phyloP scores from a whole-genome alignment of 2,797 vertebrate genomes.

The Pseudopleuronectes americanus region DNA sequence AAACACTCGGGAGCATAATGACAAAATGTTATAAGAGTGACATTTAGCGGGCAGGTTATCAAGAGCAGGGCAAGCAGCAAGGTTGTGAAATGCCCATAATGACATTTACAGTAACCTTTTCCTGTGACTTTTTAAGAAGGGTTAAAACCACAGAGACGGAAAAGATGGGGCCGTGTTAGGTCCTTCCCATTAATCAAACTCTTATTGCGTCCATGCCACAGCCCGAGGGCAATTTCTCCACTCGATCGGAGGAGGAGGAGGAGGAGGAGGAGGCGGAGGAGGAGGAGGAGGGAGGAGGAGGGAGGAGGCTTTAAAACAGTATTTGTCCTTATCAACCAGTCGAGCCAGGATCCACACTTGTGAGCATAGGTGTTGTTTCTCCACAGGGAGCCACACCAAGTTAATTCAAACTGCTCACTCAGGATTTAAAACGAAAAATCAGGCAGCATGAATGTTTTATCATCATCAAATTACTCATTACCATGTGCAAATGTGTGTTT shows the following conservation, averaged over 20 bases:
- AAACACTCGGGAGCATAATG: slow-evolving; percentile 42
- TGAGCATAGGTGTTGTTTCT: not conserved
- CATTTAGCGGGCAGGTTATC: slow-evolving; percentile 68
- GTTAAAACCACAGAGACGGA: slow-evolving; percentile 77
- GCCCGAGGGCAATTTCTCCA: slow-evolving; percentile 50
- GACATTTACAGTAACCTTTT: slow-evolving; percentile 80
- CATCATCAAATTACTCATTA: slow-evolving; percentile 45
- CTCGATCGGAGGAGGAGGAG: slow-evolving; percentile 35
- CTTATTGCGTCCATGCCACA: slow-evolving; percentile 51
- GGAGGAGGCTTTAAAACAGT: not conserved
- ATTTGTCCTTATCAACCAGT: slow-evolving; percentile 35
- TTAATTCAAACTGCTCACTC: slow-evolving; percentile 4
- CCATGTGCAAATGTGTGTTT: slow-evolving; percentile 49
- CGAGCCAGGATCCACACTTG: slow-evolving; percentile 11
- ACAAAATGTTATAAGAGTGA: slow-evolving; percentile 71
- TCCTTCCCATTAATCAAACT: slow-evolving; percentile 76
- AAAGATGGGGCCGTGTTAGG: slow-evolving; percentile 57
- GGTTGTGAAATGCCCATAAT: slow-evolving; percentile 67
- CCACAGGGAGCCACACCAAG: not conserved
- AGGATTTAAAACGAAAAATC: slow-evolving; percentile 27
- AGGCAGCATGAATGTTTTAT: slow-evolving; percentile 45
- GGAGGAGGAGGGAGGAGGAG: slow-evolving; percentile 7
- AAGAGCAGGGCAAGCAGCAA: slow-evolving; percentile 37
- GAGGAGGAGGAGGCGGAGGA: slow-evolving; percentile 10
- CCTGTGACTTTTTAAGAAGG: slow-evolving; percentile 76